A percentile compares a stretch with the other conserved stretches of the same genome.
phyloP scores from a whole-genome alignment of 1,140 invertebrate genomes.

The Drosophila nannoptera region DNA sequence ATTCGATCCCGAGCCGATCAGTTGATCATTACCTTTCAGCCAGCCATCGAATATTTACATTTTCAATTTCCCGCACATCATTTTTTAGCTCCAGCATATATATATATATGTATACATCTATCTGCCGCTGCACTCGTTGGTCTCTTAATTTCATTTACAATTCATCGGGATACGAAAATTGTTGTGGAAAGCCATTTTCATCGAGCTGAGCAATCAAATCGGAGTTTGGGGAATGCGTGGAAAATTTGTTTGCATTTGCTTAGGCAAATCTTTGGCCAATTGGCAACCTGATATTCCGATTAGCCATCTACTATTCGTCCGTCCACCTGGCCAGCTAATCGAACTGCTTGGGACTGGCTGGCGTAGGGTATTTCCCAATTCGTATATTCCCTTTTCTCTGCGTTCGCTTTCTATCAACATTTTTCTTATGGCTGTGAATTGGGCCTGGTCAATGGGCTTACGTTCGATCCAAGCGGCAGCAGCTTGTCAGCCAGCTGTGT shows the following conservation, averaged over 20 bases:
- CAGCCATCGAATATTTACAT: too few relatives aligned
- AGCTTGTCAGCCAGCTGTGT: neutral
- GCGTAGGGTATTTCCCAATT: neutral
- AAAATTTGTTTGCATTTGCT: neutral
- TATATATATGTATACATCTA: slow-evolving; percentile 2
- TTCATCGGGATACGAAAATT: slow-evolving; percentile 18
- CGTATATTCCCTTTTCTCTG: neutral
- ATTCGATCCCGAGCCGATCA: too few relatives aligned
- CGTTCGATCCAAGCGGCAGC: neutral
- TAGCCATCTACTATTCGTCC: too few relatives aligned
- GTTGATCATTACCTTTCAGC: too few relatives aligned
- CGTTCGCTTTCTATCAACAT: neutral
- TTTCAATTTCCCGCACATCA: too few relatives aligned
- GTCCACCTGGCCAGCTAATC: too few relatives aligned
- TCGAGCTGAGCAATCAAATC: neutral
- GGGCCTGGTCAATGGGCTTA: neutral
- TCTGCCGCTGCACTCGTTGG: slow-evolving; percentile 11
- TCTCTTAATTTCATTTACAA: slow-evolving; percentile 38
- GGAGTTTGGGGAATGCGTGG: neutral
- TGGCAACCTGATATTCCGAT: too few relatives aligned
- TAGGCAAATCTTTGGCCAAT: too few relatives aligned
- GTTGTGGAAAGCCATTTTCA: slow-evolving; percentile 10
- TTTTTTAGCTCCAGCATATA: neutral
- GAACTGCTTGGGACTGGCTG: too few relatives aligned
- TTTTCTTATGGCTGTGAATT: neutral